Base-by-base conservation (phyloP, 2,113 vertebrate species). In the Tyto alba region DNA sequence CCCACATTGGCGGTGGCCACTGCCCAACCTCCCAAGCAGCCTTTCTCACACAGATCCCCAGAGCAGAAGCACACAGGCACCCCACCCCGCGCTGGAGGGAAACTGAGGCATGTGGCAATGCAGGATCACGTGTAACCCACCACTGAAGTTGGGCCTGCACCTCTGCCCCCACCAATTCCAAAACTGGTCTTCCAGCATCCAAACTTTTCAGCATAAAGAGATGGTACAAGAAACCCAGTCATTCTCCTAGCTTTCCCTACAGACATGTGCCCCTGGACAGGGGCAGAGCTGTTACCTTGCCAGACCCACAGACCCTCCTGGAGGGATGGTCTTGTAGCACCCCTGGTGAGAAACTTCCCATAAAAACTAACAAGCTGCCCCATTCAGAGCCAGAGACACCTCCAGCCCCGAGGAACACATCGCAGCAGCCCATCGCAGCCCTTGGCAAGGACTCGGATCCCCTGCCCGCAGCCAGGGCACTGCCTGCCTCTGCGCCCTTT, bases 1-100 rank as follows among this genome's bases (percentile, higher is more conserved):
- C n/a, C 78, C 50, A 2, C 0, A 0, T 6, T 2, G 3, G 75
- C 0, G 0, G 1, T 8, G 34, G 27, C 38, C 10, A 1, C 52
- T 34, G 29, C 18, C 29, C 55, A 15, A 6, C 32, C 9, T 32
- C 30, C 29, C 26, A 16, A 10, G 32, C 12, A 57, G 64, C 43
- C 32, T 22, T 40, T 29, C 67, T 22, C 8, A 0, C 1, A 1
- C 56, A 48, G 53, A 73, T 32, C 16, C n/a, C n/a, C 30, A 40
- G 43, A 3, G 41, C 4, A 8, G 32, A 25, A 45, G 43, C 34
- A 26, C 53, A 12, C 30, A 27, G 29, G 29, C 64, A 75, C 13
- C 43, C 10, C 55, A 13, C 4, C 20, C 36, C 5, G 1, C 11
- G 20, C 18, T 7, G 7, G 3, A 71, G 52, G 52, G 62, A 82